Evolutionary conservation across 2,888 invertebrate species (phyloP), one percentile per base, ranked within the genome.

Genomic region (Cataglyphis livida): DNA sequence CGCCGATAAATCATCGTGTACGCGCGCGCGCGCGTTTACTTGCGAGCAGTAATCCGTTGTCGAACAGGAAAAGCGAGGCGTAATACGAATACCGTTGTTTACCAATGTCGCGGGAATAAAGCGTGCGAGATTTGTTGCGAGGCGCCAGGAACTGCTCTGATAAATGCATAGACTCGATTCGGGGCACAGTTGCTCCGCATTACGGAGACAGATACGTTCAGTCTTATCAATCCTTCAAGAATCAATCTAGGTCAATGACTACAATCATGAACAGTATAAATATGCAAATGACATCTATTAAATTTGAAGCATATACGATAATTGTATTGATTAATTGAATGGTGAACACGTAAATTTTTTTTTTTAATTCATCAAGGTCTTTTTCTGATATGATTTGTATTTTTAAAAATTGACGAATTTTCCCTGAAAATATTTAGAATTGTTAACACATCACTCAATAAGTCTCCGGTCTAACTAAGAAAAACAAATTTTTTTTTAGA

Each of bases 11-110:
- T 79, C 78, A 79, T 71, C 44, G 44, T n/a, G n/a, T 2, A 51
- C 3, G 51, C n/a, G 59, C 41, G 25, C 25, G 66, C 38, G 25
- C 25, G 66, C 38, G 15, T 44, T 10, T 78, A 68, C 44, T 61
- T 12, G 32, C 70, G 35, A 68, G 12, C 32, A 9, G 70, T 71
- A 59, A 78, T 78, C 70, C 78, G 44, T 70, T 79, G 78, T 79
- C 78, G 70, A 78, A 78, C 70, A 54, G 66, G 32, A 59, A 68
- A 57, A 70, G 68, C 21, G 59, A 44, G 25, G 59, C 78, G 44
- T 59, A 44, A 79, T 71, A 57, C 21, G 44, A 78, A 44, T 35
- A 66, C 44, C 59, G 59, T 70, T 61, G 59, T 32, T 70, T 48
- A 38, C 28, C 38, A 21, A 61, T 35, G 32, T 79, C 25, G 66